Base-by-base conservation (phyloP, 2,797 vertebrate genomes). In the Eurystomus glaucurus region DNA sequence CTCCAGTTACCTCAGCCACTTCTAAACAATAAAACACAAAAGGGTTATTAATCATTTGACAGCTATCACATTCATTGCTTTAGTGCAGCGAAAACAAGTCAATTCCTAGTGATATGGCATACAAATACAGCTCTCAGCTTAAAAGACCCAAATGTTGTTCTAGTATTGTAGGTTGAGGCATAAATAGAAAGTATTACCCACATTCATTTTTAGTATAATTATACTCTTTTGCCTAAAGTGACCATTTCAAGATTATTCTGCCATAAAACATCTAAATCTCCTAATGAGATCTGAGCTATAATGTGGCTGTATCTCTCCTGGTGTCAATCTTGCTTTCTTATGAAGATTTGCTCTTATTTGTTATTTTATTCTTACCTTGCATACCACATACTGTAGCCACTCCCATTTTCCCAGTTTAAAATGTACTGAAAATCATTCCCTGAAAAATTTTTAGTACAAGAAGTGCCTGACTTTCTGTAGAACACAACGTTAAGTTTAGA, bases 231-330 rank as follows among this genome's bases (percentile, higher is more conserved):
- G 0, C 31, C 77, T 57, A 76, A 92, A 82, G 19, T 85, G 33
- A 6, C 31, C 11, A 55, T 94, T 93, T 94, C 50, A 91, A 55
- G 29, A 71, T 72, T 83, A 58, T 77, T 84, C 64, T 93, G 39
- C 20, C 31, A 45, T n/a, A 76, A 91, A 76, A 16, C 57, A 48
- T 46, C 70, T 88, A 45, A 80, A 75, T 93, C n/a, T 88, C 39
- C 74, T 75, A 43, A 61, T 52, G 39, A 88, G 5, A 19, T 86
- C 70, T 61, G 72, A 88, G 14, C 25, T 80, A 35, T 35, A 54
- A 69, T 46, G 70, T 74, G 21, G 4, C 39, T 88, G 31, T 68
- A 88, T 35, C 31, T 51, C 28, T 83, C 70, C 48, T 20, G 26
- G 8, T 79, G 31, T 74, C 33, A 60, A 65, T 91, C 19, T 64